Conservation (phyloP, 2,888 invertebrate genomes). For the Parnassius smintheus region DNA sequence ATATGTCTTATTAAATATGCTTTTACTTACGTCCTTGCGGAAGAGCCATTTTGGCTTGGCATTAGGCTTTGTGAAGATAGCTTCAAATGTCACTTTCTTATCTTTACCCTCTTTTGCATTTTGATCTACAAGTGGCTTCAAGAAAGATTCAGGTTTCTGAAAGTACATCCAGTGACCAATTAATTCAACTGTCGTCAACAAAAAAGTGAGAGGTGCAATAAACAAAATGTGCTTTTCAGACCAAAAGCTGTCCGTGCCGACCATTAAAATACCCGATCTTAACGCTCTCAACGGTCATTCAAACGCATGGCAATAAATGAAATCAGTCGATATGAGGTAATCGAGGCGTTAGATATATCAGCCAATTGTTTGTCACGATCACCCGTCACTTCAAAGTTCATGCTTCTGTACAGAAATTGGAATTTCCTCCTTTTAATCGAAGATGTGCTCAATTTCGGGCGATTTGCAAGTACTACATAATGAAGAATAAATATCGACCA, state of each 20-base stretch:
- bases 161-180: constrained; percentile 49
- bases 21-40: constrained; percentile 92
- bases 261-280: constrained; percentile 54
- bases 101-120: constrained; percentile 97
- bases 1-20: constrained; percentile 1
- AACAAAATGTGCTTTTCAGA: constrained; percentile 73
- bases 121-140: constrained; percentile 96
- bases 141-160: constrained; percentile 96
- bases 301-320: constrained; percentile 62
- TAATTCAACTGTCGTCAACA: constrained; percentile 42
- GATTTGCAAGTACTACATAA: constrained; percentile 36
- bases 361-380: constrained; percentile 59
- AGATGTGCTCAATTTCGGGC: constrained; percentile 52
- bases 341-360: constrained; percentile 73
- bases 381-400: constrained; percentile 64
- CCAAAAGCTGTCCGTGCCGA: constrained; percentile 64
- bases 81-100: constrained; percentile 95
- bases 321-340: constrained; percentile 56
- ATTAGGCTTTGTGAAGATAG: constrained; percentile 98
- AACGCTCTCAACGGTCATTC: constrained; percentile 51
- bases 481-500: constrained; percentile 10
- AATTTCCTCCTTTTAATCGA: constrained; percentile 54
- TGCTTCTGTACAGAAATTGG: constrained; percentile 76
- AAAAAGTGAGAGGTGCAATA: constrained; percentile 49
- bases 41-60: constrained; percentile 95